Evolutionary conservation across 1,140 invertebrate genomes (phyloP), one percentile per base, ranked within the genome.

Genomic region (Thaumetopoea pityocampa): DNA sequence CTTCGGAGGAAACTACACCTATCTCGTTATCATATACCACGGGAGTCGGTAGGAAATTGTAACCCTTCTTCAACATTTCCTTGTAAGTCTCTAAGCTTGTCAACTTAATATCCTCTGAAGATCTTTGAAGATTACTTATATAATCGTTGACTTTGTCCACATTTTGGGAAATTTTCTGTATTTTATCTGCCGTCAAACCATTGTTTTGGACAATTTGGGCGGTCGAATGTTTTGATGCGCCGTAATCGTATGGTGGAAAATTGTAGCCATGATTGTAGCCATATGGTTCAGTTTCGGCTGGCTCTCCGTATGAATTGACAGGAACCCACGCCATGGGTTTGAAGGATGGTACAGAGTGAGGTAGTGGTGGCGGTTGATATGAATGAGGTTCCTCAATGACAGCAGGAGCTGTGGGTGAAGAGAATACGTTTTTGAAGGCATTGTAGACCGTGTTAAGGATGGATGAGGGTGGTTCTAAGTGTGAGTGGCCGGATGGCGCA

Each of bases 151-250:
- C 9, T 48, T 82, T 82, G 3, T 68, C 64, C 5, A 82, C 32
- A 44, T 82, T 82, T 3, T 53, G 49, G 12, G 61, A 73, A 6
- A 82, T 80, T 45, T 82, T 78, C 43, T 82, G 60, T n/a, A 82
- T 62, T 50, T 82, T 82, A 7, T 70, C 69, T 15, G 62, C 44
- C 0, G 73, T 80, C 6, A 82, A 36, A 10, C 71, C 65, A 44
- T 63, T 36, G 11, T 61, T 46, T 22, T 55, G 50, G 6, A 22
- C 12, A 8, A 34, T 30, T 6, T 66, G 56, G 3, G 44, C 51
- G 2, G 51, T 35, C 2, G 69, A 69, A 10, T 62, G 62, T 47
- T 78, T 78, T 18, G 67, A 56, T 3, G 67, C 35, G 0, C 62
- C 64, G 15, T 74, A 61, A 20, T 68, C 51, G 22, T 66, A 72